phyloP scores from a whole-genome alignment of 2,113 vertebrate species.

The Aspidoscelis tigris region DNA sequence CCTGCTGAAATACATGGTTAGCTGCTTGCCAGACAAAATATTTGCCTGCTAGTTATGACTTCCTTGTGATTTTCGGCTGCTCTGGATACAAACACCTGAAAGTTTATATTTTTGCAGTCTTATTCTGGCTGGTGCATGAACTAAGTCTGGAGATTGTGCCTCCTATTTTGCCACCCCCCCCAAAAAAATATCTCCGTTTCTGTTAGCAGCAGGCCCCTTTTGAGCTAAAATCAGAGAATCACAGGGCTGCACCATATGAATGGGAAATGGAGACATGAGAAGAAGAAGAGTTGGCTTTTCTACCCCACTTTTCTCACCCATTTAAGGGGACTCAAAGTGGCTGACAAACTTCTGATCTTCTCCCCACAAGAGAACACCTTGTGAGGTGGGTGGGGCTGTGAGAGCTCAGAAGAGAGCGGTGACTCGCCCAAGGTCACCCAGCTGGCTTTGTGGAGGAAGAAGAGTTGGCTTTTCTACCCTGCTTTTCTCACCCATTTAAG shows the following conservation, averaged over 20 bases:
- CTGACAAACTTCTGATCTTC: too few species aligned
- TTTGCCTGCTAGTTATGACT: not conserved
- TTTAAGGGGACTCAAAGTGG: too few species aligned
- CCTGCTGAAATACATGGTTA: not conserved
- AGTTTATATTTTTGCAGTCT: not conserved
- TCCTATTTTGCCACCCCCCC: too few species aligned
- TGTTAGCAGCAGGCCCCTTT: not conserved
- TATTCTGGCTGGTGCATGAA: not conserved
- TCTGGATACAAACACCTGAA: not conserved
- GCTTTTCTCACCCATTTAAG: too few species aligned
- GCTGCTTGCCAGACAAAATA: constrained; percentile 19
- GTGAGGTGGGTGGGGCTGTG: too few species aligned
- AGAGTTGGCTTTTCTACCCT: too few species aligned
- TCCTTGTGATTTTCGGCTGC: constrained; percentile 3
- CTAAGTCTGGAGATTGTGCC: not conserved
- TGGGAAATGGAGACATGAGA: not conserved
- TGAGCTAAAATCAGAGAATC: not conserved
- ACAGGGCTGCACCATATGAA: not conserved
- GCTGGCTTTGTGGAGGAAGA: too few species aligned
- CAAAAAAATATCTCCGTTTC: not conserved
- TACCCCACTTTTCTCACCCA: too few species aligned
- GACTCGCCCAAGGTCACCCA: too few species aligned
- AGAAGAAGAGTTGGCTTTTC: not conserved
- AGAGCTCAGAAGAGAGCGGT: too few species aligned
- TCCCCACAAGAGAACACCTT: too few species aligned